phyloP scores from a whole-genome alignment of 2,113 vertebrate species.

The Sorex fumeus region DNA sequence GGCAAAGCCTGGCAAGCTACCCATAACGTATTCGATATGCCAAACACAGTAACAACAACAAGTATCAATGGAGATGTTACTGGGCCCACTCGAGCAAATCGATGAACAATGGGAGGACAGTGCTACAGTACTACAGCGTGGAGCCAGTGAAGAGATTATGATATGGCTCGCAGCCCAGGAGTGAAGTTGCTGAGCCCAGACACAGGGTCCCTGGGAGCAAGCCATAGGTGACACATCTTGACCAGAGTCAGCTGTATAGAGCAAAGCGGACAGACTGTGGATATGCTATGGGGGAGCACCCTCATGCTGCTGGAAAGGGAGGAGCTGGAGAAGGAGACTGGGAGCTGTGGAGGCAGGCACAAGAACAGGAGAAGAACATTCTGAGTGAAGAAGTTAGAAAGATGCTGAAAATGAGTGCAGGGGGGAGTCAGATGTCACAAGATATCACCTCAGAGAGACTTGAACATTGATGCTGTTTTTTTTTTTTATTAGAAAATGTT shows the following conservation, averaged over 20 bases:
- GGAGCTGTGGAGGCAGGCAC: not conserved
- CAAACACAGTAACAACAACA: too few species aligned
- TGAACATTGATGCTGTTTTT: not conserved
- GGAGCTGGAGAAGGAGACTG: not conserved
- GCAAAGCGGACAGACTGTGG: not conserved
- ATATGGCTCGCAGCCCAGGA: not conserved
- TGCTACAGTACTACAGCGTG: too few species aligned
- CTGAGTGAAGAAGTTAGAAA: not conserved
- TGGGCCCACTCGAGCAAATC: too few species aligned
- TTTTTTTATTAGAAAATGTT: not conserved
- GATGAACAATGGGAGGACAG: too few species aligned
- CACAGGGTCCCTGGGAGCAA: not conserved
- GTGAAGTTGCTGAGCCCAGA: not conserved
- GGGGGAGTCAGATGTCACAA: not conserved
- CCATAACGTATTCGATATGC: too few species aligned
- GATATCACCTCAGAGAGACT: not conserved
- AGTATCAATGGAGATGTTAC: too few species aligned
- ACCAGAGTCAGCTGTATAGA: not conserved
- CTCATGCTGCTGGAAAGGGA: accelerated
- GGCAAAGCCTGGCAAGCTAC: too few species aligned
- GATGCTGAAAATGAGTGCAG: not conserved
- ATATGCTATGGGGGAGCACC: accelerated
- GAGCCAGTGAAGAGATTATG: not conserved
- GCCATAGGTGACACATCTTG: not conserved
- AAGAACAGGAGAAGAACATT: not conserved